Conservation (phyloP, 1,140 invertebrate species). For the Orius laevigatus region DNA sequence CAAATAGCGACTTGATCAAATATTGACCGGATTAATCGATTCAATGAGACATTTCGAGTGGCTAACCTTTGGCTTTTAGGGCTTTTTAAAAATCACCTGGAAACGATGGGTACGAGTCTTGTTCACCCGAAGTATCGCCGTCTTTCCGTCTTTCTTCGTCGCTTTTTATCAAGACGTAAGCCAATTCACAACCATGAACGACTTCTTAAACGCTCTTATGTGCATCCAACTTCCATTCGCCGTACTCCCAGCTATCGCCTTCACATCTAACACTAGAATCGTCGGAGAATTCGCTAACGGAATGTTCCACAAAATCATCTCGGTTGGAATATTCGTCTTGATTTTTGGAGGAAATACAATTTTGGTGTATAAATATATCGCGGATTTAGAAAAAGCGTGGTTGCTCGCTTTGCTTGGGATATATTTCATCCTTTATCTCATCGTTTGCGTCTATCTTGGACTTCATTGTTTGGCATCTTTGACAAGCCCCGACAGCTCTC, state of each 20-base stretch:
- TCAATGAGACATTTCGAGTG: not conserved
- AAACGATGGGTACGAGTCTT: slow-evolving; percentile 76
- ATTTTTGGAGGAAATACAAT: slow-evolving; percentile 12
- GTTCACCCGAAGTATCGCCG: slow-evolving; percentile 72
- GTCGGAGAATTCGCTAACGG: slow-evolving; percentile 76
- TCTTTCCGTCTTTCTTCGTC: slow-evolving; percentile 69
- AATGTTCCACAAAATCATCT: slow-evolving; percentile 25
- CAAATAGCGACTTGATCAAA: not conserved
- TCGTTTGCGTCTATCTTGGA: slow-evolving; percentile 23
- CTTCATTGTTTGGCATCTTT: slow-evolving; percentile 30
- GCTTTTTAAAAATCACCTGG: slow-evolving; percentile 79
- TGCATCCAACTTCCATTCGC: slow-evolving; percentile 70
- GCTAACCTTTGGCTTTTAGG: slow-evolving; percentile 31
- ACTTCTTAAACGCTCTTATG: slow-evolving; percentile 82
- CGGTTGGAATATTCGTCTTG: slow-evolving; percentile 10
- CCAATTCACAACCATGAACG: slow-evolving; percentile 70
- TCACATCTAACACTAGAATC: slow-evolving; percentile 59
- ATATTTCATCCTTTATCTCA: slow-evolving; percentile 19
- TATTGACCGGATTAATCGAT: not conserved
- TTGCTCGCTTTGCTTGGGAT: slow-evolving; percentile 10
- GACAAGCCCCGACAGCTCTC: slow-evolving; percentile 4
- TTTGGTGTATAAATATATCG: slow-evolving; percentile 6
- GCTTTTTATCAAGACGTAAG: slow-evolving; percentile 57
- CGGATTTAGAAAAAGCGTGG: slow-evolving; percentile 4
- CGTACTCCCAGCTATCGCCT: slow-evolving; percentile 71